Percentiles rank a stretch among this genome's conserved stretches.
Evolutionary conservation across 2,888 invertebrate genomes (phyloP).

Genomic region (Lymantria dispar): DNA sequence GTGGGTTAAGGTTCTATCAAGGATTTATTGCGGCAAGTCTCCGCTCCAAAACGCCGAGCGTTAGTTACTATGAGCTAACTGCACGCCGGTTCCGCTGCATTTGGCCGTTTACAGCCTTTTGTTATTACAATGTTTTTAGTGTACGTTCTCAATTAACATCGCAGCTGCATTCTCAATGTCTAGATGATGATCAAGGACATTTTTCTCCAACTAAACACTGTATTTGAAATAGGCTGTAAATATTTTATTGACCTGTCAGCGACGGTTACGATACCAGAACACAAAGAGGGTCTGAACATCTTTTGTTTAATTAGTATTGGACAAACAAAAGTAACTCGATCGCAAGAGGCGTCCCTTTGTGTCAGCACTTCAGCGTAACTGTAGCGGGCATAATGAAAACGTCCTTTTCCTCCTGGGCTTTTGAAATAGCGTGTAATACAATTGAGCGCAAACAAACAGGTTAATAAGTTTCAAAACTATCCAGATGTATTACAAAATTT

Average conservation of each 20-base stretch:
- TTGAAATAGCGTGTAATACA: conserved; percentile 59
- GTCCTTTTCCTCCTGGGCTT: conserved; percentile 71
- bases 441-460: conserved; percentile 72
- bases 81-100: conserved; percentile 76
- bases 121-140: conserved; percentile 38
- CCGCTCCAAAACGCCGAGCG: conserved; percentile 78
- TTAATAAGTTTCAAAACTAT: conserved; percentile 81
- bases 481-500: conserved; percentile 78
- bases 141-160: conserved; percentile 49
- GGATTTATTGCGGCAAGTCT: conserved; percentile 82
- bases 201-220: conserved; percentile 32
- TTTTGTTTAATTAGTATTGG: conserved; percentile 74
- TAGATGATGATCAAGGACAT: conserved; percentile 43
- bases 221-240: conserved; percentile 33
- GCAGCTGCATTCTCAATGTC: conserved; percentile 56
- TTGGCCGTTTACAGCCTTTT: conserved; percentile 62
- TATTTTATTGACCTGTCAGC: conserved; percentile 56
- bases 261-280: conserved; percentile 45
- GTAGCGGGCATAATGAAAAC: conserved; percentile 59
- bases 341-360: conserved; percentile 68
- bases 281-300: conserved; percentile 57
- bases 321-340: conserved; percentile 78
- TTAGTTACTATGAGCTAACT: conserved; percentile 76
- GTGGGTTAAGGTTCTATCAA: conserved; percentile 82
- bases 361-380: conserved; percentile 50